Evolutionary conservation across 2,888 invertebrate genomes (phyloP).

Genomic region (Cryptosula pallasiana): DNA sequence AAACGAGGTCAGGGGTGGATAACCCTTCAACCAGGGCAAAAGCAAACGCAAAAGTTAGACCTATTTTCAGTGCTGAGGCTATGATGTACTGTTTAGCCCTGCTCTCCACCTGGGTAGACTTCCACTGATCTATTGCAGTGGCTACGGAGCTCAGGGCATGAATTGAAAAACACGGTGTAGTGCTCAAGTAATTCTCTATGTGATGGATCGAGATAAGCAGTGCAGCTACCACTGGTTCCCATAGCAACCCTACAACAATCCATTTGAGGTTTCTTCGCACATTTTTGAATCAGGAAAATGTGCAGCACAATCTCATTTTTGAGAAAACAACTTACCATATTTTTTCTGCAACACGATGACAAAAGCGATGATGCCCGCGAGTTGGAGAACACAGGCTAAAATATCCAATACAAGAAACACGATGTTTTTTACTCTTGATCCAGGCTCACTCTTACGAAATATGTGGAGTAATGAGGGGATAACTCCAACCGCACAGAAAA

Average conservation of each 20-base stretch:
- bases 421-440: background rate
- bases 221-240: background rate
- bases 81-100: background rate
- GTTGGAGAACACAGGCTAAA: conserved; percentile 14
- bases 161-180: background rate
- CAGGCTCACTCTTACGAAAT: background rate
- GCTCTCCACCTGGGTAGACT: background rate
- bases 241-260: background rate
- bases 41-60: conserved; percentile 8
- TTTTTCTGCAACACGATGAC: background rate
- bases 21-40: conserved; percentile 7
- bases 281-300: no score
- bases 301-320: no score
- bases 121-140: background rate
- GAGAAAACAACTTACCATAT: conserved; percentile 15
- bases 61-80: conserved; percentile 15
- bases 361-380: conserved; percentile 2
- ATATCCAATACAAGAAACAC: background rate
- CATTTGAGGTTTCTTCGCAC: no score
- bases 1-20: background rate
- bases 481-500: conserved; percentile 45
- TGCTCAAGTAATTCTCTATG: background rate
- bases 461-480: conserved; percentile 33
- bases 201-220: background rate
- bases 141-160: background rate